phyloP scores from a whole-genome alignment of 2,113 vertebrate species.

The Ondatra zibethicus region DNA sequence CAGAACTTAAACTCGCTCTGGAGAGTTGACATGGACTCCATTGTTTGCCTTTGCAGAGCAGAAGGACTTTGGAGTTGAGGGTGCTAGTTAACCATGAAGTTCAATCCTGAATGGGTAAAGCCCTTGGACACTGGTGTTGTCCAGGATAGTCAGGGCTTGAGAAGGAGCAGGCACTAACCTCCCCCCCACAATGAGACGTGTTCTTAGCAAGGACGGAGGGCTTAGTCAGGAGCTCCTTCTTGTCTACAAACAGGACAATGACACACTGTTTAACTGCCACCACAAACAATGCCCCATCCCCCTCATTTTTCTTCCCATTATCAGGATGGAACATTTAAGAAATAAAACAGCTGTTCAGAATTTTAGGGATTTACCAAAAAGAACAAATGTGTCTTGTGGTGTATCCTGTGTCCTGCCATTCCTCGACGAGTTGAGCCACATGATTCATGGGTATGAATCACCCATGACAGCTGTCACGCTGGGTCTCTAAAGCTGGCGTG shows the following conservation, averaged over 20 bases:
- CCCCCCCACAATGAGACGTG: not conserved
- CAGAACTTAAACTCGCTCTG: not conserved
- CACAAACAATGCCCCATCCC: slow-evolving; percentile 60
- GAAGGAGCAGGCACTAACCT: not conserved
- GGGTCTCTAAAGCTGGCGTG: slow-evolving; percentile 46
- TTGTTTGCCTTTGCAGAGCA: not conserved
- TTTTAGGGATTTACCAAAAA: slow-evolving; percentile 77
- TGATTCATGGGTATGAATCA: slow-evolving; percentile 77
- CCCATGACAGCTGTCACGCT: slow-evolving; percentile 46
- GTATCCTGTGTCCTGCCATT: slow-evolving; percentile 10
- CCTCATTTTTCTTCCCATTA: not conserved
- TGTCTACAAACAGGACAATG: not conserved
- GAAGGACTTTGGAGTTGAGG: not conserved
- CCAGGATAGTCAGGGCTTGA: not conserved
- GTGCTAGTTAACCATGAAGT: not conserved
- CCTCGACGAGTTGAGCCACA: slow-evolving; percentile 17
- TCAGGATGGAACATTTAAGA: slow-evolving; percentile 63
- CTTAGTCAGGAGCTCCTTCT: not conserved
- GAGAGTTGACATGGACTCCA: fast-evolving
- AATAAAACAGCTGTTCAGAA: slow-evolving; percentile 76
- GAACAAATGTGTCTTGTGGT: slow-evolving; percentile 59
- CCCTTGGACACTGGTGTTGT: fast-evolving
- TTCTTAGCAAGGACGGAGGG: fast-evolving
- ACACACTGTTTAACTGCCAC: not conserved
- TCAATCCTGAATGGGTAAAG: too few species aligned